phyloP scores from a whole-genome alignment of 2,888 invertebrate species.

The Xestia ashworthii region DNA sequence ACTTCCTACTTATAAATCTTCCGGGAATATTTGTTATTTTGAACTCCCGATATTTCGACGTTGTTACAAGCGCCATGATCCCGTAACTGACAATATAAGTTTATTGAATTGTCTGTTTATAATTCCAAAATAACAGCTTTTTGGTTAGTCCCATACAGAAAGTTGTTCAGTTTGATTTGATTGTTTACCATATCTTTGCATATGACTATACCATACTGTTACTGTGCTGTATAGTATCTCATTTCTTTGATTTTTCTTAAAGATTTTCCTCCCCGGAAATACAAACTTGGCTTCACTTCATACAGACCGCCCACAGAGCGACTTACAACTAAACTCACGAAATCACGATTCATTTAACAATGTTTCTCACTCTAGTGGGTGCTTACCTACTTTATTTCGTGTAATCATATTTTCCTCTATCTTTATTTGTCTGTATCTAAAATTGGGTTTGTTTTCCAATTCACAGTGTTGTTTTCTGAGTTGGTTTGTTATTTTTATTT shows the following conservation, averaged over 20 bases:
- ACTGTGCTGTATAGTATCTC: too few species aligned
- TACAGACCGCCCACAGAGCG: constrained; percentile 74
- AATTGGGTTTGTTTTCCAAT: constrained; percentile 36
- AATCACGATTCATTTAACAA: constrained; percentile 79
- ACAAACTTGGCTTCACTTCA: constrained; percentile 46
- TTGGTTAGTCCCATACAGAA: too few species aligned
- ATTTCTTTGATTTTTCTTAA: not conserved
- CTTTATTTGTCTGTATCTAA: constrained; percentile 37
- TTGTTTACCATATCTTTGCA: too few species aligned
- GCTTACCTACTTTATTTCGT: constrained; percentile 43
- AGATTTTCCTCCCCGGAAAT: not conserved
- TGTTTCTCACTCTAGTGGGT: constrained; percentile 50
- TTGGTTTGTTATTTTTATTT: constrained; percentile 4
- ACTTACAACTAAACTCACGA: constrained; percentile 74
- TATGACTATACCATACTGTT: too few species aligned
- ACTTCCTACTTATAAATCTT: too few species aligned
- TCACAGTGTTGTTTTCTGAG: constrained; percentile 13
- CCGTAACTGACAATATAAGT: too few species aligned
- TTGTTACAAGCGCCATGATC: too few species aligned
- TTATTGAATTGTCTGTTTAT: too few species aligned
- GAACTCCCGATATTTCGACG: too few species aligned
- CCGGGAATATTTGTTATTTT: too few species aligned
- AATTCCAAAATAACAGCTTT: too few species aligned
- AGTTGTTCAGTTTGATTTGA: too few species aligned
- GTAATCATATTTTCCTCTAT: constrained; percentile 37